Percentiles rank a stretch among this genome's conserved stretches.
These are phyloP conservation scores for Megaceryle alcyon DNA, from an alignment of 2,797 vertebrate genomes.

Conservation along the genomic window DNA sequence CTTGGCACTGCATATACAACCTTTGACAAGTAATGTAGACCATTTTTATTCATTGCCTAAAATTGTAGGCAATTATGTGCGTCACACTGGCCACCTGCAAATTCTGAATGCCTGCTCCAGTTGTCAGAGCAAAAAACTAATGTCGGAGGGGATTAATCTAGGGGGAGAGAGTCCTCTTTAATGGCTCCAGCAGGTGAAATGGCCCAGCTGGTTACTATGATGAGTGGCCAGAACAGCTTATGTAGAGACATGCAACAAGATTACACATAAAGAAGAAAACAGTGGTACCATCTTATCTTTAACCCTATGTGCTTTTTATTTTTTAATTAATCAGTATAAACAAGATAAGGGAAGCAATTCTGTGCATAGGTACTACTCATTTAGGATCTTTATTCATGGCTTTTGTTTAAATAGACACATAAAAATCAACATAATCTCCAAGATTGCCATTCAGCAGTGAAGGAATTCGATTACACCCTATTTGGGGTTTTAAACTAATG, in stretches of 20 bases:
- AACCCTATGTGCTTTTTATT: conserved; percentile 54
- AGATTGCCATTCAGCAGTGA: conserved; percentile 66
- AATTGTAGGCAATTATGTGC: conserved; percentile 99
- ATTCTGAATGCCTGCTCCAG: conserved; percentile 98
- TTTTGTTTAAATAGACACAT: conserved; percentile 36
- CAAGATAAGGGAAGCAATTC: conserved; percentile 54
- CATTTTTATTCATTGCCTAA: conserved; percentile 99
- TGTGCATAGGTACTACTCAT: background rate
- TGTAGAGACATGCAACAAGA: conserved; percentile 87
- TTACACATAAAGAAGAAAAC: conserved; percentile 79
- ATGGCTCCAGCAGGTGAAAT: conserved; percentile 99
- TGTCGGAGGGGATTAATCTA: conserved; percentile 89
- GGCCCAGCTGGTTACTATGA: conserved; percentile 99
- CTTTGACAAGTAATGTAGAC: conserved; percentile 99
- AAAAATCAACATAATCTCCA: conserved; percentile 32
- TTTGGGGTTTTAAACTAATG: conserved; percentile 32
- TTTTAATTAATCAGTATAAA: conserved; percentile 69
- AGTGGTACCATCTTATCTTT: conserved; percentile 76
- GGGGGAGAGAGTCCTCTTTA: conserved; percentile 88
- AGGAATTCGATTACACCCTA: conserved; percentile 72
- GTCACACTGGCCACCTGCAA: conserved; percentile 99
- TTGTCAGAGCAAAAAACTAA: conserved; percentile 91
- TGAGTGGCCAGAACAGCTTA: conserved; percentile 95
- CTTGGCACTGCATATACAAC: conserved; percentile 99
- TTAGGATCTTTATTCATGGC: background rate